Conservation (phyloP, 2,888 invertebrate species). For the Drosophila dives region DNA sequence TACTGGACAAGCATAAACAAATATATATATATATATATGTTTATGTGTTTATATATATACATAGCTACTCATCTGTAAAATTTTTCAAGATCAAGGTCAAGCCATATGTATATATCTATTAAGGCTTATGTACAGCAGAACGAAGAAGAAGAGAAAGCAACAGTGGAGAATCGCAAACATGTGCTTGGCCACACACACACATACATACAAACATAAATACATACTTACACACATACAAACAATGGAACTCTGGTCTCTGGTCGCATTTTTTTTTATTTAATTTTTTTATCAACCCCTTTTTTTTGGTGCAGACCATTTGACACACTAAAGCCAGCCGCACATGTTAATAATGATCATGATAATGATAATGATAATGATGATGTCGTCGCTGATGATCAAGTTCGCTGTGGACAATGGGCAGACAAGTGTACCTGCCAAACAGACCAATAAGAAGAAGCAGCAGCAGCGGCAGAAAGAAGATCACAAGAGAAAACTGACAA, state of each 20-base stretch:
- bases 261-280: not conserved
- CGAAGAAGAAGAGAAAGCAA: slow-evolving; percentile 9
- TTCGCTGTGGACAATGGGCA: slow-evolving; percentile 60
- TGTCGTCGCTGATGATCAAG: slow-evolving; percentile 26
- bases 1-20: not conserved
- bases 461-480: slow-evolving; percentile 3
- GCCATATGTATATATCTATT: slow-evolving; percentile 48
- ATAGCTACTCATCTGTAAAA: slow-evolving; percentile 32
- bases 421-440: slow-evolving; percentile 73
- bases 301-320: slow-evolving; percentile 66
- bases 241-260: slow-evolving; percentile 38
- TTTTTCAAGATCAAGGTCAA: slow-evolving; percentile 83
- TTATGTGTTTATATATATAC: not conserved
- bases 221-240: slow-evolving; percentile 46
- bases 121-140: slow-evolving; percentile 37
- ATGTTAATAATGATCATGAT: slow-evolving; percentile 23
- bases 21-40: not conserved
- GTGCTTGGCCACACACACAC: slow-evolving; percentile 46
- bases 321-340: slow-evolving; percentile 63
- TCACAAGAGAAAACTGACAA: not conserved
- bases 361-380: slow-evolving; percentile 29
- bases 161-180: slow-evolving; percentile 60
- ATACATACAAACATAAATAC: too few species aligned
- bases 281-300: slow-evolving; percentile 55
- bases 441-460: slow-evolving; percentile 7